Base-by-base conservation (phyloP, 2,888 invertebrate genomes). In the Altica lythri region DNA sequence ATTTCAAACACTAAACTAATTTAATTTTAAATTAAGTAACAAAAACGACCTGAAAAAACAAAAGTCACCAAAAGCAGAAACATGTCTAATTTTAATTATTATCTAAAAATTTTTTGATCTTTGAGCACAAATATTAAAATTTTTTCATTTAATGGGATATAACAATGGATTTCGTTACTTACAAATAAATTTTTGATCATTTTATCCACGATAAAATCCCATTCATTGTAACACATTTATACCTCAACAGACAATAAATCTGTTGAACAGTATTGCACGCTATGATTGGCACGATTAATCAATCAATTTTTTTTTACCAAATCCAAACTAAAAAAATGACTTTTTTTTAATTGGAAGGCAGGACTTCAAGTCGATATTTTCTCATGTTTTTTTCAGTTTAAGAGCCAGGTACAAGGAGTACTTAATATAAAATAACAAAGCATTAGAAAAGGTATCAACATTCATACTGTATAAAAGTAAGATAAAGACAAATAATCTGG, bases 1-100 rank as follows among this genome's bases (percentile, higher is more conserved):
- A 59, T 53, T 50, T 61, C 59, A 59, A 61, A 61, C 61, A 52
- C 61, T 61, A 61, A 61, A 61, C 59, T 61, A 61, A 48, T 50
- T 47, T 50, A 35, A 46, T 40, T 46, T 53, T 59, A 53, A 54
- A 50, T 61, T 61, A 59, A 61, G 59, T 59, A 59, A 59, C 59
- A 51, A 58, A 58, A 44, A 40, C 29, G 34, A 52, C 44, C 44
- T 53, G 49, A 56, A 53, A 40, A 55, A 53, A 49, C 14, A 47
- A 50, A 55, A 32, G 44, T 53, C 48, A 50, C 34, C 45, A 40
- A 46, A 57, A 58, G 50, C 49, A 55, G 51, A 52, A 47, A 53
- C 17, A 52, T 48, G 38, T 47, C 54, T 53, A 38, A 1, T 27
- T 27, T 19, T 38, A 18, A 40, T 29, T 37, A 47, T 42, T 40